Conservation (phyloP, 2,888 invertebrate species). For the Sacculina carcini region DNA sequence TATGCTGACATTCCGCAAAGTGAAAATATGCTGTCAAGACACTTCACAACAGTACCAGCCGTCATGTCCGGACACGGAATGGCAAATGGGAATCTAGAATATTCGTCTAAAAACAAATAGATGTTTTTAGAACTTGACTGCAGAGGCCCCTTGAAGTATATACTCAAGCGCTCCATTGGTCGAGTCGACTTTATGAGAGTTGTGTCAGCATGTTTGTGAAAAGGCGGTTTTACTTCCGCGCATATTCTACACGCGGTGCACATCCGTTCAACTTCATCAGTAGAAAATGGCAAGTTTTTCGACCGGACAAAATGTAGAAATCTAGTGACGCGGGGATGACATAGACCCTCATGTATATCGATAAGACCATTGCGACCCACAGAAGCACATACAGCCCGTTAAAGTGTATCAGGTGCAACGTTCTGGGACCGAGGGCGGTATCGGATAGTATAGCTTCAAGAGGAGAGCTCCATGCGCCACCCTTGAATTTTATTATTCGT, state of each 20-base stretch:
- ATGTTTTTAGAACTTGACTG: conserved; percentile 10
- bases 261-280: too few species aligned
- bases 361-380: too few species aligned
- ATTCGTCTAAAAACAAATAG: conserved; percentile 1
- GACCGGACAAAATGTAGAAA: conserved; percentile 6
- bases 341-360: too few species aligned
- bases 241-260: conserved; percentile 6
- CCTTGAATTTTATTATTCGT: too few species aligned
- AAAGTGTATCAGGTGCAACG: conserved; percentile 7
- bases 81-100: conserved; percentile 5
- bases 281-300: too few species aligned
- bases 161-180: too few species aligned
- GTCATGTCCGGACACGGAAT: conserved; percentile 12
- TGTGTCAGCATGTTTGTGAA: conserved; percentile 12
- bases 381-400: conserved; percentile 1
- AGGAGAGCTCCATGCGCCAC: conserved; percentile 9
- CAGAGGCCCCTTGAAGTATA: conserved; percentile 14
- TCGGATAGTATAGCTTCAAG: conserved; percentile 9
- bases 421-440: conserved; percentile 9
- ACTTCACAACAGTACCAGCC: conserved; percentile 8
- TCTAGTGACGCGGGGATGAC: not conserved
- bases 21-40: conserved; percentile 3
- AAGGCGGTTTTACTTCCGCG: conserved; percentile 6
- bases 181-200: too few species aligned
- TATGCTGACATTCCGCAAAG: too few species aligned